Evolutionary conservation across 2,888 invertebrate genomes (phyloP), one percentile per base, ranked within the genome.

Genomic region (Silvanus unidentatus): DNA sequence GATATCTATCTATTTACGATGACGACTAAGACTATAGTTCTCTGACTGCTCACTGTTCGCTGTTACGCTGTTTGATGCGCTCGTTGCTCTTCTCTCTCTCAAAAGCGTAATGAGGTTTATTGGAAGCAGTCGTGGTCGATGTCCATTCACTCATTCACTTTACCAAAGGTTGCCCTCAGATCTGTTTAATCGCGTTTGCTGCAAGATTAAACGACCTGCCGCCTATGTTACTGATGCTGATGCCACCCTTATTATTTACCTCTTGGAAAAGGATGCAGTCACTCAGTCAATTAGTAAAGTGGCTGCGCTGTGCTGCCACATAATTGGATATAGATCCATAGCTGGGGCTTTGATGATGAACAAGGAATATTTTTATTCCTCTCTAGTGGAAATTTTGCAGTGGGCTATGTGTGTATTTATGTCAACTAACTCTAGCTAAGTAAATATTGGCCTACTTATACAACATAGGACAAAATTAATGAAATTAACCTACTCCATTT

Each of bases 361-460:
- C 66, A 68, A 68, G 67, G 58, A 64, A 62, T 58, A 63, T 68
- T 68, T 69, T 70, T 68, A 64, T 66, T 63, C 57, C 60, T 57
- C 57, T 64, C 60, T 12, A 3, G 62, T 64, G 61, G 65, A 63
- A 64, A 64, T 63, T 65, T 66, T 61, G 55, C 49, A 37, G 14
- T 44, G 53, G 57, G 59, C 58, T 62, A 57, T 64, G 57, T 62
- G n/a, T n/a, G 59, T 65, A 60, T 64, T 65, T 66, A 64, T 65
- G 66, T 66, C 65, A 67, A 69, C 68, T 66, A 68, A 68, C 69
- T 69, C 68, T 66, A 67, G 63, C 52, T 62, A 65, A 65, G 69
- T 64, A 69, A 70, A 70, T 68, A 70, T 70, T 69, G 54, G 66
- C 54, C 58, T 47, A 22, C 22, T 22, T 22, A 54, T 60, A 59